Conservation (phyloP, 2,888 invertebrate genomes). For the Diachrysia chrysitis region DNA sequence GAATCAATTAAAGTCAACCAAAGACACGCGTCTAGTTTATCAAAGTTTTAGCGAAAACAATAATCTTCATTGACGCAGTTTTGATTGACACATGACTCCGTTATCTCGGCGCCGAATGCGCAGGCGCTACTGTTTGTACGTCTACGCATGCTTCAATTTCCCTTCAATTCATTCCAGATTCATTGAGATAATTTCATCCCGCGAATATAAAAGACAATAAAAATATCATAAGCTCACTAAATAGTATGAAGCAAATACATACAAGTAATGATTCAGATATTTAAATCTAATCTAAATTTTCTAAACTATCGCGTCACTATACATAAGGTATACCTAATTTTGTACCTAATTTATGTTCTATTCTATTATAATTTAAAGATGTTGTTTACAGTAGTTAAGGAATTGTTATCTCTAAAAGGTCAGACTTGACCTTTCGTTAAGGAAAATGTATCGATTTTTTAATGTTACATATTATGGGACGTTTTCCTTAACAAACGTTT, state of each 20-base stretch:
- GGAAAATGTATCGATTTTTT: slow-evolving; percentile 41
- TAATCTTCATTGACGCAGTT: slow-evolving; percentile 28
- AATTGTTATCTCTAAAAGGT: slow-evolving; percentile 41
- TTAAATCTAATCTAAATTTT: too few species aligned
- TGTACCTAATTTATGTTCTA: too few species aligned
- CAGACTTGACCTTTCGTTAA: slow-evolving; percentile 22
- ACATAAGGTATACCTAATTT: too few species aligned
- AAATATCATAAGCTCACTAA: not conserved
- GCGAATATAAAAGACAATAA: not conserved
- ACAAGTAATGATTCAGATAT: not conserved
- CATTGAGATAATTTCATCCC: not conserved
- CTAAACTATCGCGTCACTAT: too few species aligned
- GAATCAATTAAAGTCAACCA: slow-evolving; percentile 10
- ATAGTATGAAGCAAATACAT: not conserved
- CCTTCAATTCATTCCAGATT: not conserved
- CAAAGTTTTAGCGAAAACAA: slow-evolving; percentile 19
- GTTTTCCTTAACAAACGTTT: not conserved
- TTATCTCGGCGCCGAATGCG: slow-evolving; percentile 22
- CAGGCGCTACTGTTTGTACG: not conserved
- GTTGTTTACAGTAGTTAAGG: slow-evolving; percentile 22
- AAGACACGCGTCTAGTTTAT: slow-evolving; percentile 20
- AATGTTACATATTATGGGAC: not conserved
- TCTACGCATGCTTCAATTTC: not conserved
- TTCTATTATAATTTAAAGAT: too few species aligned
- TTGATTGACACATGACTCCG: slow-evolving; percentile 21